Base-by-base conservation (phyloP, 2,888 invertebrate species). In the Neoascia interrupta region DNA sequence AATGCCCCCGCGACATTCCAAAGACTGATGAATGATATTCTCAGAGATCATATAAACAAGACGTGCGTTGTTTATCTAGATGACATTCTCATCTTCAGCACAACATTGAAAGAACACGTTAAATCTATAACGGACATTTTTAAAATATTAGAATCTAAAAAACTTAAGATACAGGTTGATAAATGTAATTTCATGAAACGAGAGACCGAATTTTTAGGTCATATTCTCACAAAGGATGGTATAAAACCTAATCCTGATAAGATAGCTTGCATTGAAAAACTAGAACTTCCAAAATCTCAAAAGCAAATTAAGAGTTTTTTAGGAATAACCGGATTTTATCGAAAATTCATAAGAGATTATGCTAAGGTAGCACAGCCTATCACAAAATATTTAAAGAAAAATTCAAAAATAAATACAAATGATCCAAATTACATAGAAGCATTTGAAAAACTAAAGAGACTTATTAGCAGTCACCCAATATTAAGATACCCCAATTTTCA, bases 231-330 rank as follows among this genome's bases (percentile, higher is more conserved):
- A 13, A 11, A 76, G 11, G 83, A 85, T 3, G 83, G 81, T 8
- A 75, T 83, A 5, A 82, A 75, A 64, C 84, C 84, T 10, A 81
- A 84, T 43, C 83, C 83, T 0, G 18, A 61, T 4, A 84, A 83
- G 58, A 64, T 83, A 1, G 26, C 68, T 21, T 64, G 60, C 5
- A 83, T 83, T 6, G 28, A 69, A 26, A 81, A 82, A 4, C 43
- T 82, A 10, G 82, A 81, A 18, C 10, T 82, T 15, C 82, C 82
- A 6, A 72, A 58, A 21, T 81, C 70, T 4, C 15, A 47, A 11
- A 82, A 81, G 39, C 69, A 81, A 47, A 66, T 83, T 8, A 80
- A 82, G 73, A 53, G 72, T 0, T 83, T 83, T 64, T 41, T 83
- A 16, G 76, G 83, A 8, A 56, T 82, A 1, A 72, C 81, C 2